phyloP scores from a whole-genome alignment of 2,113 vertebrate species.

The Notothenia rossii region DNA sequence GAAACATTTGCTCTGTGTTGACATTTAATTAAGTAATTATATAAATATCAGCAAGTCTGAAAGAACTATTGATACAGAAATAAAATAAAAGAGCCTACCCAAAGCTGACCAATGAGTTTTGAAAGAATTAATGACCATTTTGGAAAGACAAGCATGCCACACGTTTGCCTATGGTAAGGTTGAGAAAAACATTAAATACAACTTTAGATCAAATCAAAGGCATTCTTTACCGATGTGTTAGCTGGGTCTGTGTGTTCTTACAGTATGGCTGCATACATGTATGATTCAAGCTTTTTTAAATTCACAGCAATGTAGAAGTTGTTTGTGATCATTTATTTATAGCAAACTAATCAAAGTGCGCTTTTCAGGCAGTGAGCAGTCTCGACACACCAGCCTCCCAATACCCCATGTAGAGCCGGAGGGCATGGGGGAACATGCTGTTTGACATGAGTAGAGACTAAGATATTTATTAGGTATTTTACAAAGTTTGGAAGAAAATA shows the following conservation, averaged over 20 bases:
- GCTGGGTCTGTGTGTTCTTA: too few relatives aligned
- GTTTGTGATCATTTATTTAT: background rate
- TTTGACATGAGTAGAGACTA: background rate
- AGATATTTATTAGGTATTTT: background rate
- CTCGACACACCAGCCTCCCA: background rate
- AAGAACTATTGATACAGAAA: background rate
- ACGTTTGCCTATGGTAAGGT: too few relatives aligned
- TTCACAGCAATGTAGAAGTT: background rate
- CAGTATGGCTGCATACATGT: too few relatives aligned
- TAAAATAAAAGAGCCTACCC: background rate
- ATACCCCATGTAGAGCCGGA: background rate
- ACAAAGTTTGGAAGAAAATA: background rate
- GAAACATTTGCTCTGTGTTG: background rate
- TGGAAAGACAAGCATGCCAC: background rate
- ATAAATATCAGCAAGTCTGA: background rate
- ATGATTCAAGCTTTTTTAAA: background rate
- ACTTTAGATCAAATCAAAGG: background rate
- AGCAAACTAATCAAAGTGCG: background rate
- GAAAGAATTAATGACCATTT: background rate
- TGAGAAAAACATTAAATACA: too few relatives aligned
- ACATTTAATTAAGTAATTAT: constrained; percentile 12
- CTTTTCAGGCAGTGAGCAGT: background rate
- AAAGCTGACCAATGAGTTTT: too few relatives aligned
- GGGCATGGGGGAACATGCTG: background rate
- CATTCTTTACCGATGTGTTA: background rate